Base-by-base conservation (phyloP, 1,140 invertebrate genomes). In the Drosophila carrolli region DNA sequence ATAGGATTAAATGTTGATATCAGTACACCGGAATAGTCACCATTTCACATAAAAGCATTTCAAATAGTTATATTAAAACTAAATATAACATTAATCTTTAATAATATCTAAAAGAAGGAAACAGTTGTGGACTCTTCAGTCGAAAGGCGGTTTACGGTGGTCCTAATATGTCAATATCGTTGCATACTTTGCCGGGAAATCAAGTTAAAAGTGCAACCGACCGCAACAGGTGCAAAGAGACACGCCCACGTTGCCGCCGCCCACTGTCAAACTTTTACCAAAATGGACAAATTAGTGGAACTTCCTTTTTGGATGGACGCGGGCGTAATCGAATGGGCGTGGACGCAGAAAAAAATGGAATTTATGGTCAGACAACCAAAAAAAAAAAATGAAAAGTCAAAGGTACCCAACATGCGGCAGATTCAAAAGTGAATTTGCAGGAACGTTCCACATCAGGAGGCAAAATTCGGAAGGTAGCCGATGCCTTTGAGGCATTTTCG, bases 281-380 rank as follows among this genome's bases (percentile, higher is more conserved):
- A 78, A 81, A 86, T 81, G 75, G 61, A 63, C 82, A 85, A 85
- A 86, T 85, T 86, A 85, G 82, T 82, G 82, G 78, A 56, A 50
- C 47, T 65, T 58, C 46, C 59, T 32, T 5, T 47, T 5, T 51
- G 44, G 23, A 0, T 27, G 47, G 13, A 48, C 23, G 47, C 57
- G 66, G 47, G 48, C 56, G 48, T 53, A 41, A 44, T 54, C 56
- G 29, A 38, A 48, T 37, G 53, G 73, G 75, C 63, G 40, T 53
- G 35, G 16, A 38, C 27, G n/a, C 19, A 41, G 41, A 40, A 51
- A 16, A 53, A 16, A 37, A 23, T 11, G 19, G 37, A 55, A 54
- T 14, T 57, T 32, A 27, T 40, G 14, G 61, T 7, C 56, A 54
- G 32, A 56, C 48, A 41, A 55, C 19, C 44, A 41, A 50, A 53